Evolutionary conservation across 2,797 vertebrate genomes (phyloP), one percentile per base, ranked within the genome.

Genomic region (Moxostoma hubbsi): DNA sequence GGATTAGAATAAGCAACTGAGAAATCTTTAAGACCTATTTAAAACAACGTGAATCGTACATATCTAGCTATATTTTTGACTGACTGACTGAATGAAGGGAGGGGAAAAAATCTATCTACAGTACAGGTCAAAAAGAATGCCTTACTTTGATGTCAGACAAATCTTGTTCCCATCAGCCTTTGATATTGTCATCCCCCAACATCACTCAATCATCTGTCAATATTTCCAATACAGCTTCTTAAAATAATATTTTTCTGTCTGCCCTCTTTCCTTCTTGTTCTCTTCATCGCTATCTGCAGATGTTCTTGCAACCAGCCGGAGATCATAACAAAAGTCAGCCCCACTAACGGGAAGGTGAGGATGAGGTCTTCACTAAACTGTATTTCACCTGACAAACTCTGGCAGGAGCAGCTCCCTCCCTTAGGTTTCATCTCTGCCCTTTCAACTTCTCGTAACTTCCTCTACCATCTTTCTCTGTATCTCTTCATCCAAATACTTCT

Each of bases 271-370:
- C 46, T 12, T 47, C 16, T 46, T 47, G 13, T 0, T 45, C 36
- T 6, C 51, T 51, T 11, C 9, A 5, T 62, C 58, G 18, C 47
- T 49, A 59, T 77, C 57, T 24, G 47, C 9, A n/a, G 46, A 7
- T 24, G n/a, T 70, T 63, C 1, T 49, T 72, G 9, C 51, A 72
- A 68, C 16, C 68, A 58, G 59, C 59, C 58, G 51, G 59, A 58
- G 45, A 72, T 36, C 51, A 72, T 79, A 68, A 79, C 65, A 65
- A 65, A 79, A 79, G 16, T 51, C 77, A 79, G 68, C 7, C 51
- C 53, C 61, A 79, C 51, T 45, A 72, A 64, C 43, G 64, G 77
- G 77, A 72, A 79, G 59, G 76, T 49, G 43, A 70, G 47, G 57
- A 62, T 36, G 49, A 78, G 67, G 58, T 71, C 58, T 78, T 53